Percentiles rank a stretch among this genome's conserved stretches.
phyloP scores from a whole-genome alignment of 2,113 vertebrate genomes.

The Sinocyclocheilus anophthalmus region DNA sequence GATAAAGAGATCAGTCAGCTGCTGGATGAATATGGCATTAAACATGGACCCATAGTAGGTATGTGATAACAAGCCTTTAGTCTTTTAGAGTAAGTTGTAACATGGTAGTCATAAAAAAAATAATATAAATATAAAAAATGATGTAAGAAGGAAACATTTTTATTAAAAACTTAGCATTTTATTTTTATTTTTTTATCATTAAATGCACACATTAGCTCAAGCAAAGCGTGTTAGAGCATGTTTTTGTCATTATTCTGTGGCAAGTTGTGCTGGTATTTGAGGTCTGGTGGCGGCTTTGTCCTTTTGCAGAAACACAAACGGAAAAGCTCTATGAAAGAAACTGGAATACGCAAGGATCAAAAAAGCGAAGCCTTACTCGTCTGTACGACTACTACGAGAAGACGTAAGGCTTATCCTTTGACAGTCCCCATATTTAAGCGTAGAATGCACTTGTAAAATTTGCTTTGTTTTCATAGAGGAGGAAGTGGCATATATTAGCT shows the following conservation, averaged over 20 bases:
- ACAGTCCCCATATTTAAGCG: neutral
- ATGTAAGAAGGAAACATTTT: too few relatives aligned
- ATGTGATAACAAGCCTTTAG: slow-evolving; percentile 22
- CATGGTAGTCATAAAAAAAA: neutral
- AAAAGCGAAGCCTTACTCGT: slow-evolving; percentile 5
- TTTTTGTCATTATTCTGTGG: slow-evolving; percentile 18
- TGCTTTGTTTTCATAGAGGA: slow-evolving; percentile 62
- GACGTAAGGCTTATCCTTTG: slow-evolving; percentile 63
- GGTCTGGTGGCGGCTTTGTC: slow-evolving; percentile 9
- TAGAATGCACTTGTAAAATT: neutral
- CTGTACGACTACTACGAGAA: slow-evolving; percentile 77
- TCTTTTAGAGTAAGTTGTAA: neutral
- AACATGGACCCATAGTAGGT: slow-evolving; percentile 76
- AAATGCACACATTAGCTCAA: neutral
- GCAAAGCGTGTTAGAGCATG: neutral
- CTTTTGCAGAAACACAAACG: slow-evolving; percentile 66
- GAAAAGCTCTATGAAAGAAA: slow-evolving; percentile 70
- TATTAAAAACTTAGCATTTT: too few relatives aligned
- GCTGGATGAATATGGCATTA: slow-evolving; percentile 67
- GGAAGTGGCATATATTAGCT: slow-evolving; percentile 70
- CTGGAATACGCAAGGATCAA: slow-evolving; percentile 65
- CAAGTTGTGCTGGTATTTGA: neutral
- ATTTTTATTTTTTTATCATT: neutral
- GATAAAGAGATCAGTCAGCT: slow-evolving; percentile 64
- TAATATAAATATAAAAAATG: too few relatives aligned